These are phyloP conservation scores for Acrossocheilus fasciatus DNA, from an alignment of 2,797 vertebrate genomes.

Conservation along the genomic window DNA sequence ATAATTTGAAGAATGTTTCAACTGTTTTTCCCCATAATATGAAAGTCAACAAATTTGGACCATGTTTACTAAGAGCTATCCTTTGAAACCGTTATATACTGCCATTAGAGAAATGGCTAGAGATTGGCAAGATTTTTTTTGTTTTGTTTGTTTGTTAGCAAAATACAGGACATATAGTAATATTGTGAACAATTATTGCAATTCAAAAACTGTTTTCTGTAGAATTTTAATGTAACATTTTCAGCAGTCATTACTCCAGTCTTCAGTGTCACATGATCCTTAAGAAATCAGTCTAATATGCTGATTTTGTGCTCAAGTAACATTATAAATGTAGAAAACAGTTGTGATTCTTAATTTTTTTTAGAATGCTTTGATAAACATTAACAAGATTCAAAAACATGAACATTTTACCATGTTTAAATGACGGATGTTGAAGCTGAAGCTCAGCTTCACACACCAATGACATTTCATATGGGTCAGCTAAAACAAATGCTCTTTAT, in stretches of 20 bases:
- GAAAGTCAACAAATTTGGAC: background rate
- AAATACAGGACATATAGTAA: background rate
- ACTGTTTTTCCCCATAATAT: background rate
- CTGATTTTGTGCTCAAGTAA: background rate
- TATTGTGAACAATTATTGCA: background rate
- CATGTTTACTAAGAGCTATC: background rate
- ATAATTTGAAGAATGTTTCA: background rate
- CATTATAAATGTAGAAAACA: background rate
- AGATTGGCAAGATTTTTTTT: background rate
- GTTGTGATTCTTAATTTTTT: background rate
- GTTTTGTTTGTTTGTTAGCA: background rate
- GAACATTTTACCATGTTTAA: background rate
- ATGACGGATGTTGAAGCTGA: background rate
- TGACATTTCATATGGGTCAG: slow-evolving; percentile 21
- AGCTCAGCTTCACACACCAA: background rate
- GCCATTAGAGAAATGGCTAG: background rate
- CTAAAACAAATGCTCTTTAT: slow-evolving; percentile 3
- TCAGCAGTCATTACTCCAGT: background rate
- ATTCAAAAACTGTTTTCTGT: background rate
- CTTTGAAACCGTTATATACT: background rate
- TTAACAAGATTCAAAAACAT: background rate
- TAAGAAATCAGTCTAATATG: background rate
- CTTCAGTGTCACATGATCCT: background rate
- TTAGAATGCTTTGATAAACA: background rate
- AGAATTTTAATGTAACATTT: background rate